Conservation (phyloP, 2,113 vertebrate species). For the Phaethornis superciliosus region DNA sequence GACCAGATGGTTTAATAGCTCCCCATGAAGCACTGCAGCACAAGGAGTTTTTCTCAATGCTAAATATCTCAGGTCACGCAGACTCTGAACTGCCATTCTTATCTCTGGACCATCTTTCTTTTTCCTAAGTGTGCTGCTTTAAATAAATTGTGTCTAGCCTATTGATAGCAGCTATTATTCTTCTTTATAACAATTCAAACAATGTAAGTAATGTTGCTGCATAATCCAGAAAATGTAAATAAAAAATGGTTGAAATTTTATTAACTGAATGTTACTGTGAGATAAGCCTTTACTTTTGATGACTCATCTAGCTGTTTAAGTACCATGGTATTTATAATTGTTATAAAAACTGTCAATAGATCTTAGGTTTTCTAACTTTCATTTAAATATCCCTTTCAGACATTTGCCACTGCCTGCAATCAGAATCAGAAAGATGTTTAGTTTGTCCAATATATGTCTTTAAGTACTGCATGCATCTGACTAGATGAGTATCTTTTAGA, state of each 20-base stretch:
- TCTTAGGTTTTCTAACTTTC: not conserved
- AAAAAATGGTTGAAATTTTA: not conserved
- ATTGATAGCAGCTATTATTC: not conserved
- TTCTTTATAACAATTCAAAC: not conserved
- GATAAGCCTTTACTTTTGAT: not conserved
- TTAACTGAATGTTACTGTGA: not conserved
- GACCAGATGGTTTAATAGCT: not conserved
- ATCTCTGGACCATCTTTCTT: not conserved
- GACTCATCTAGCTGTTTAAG: not conserved
- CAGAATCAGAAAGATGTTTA: not conserved
- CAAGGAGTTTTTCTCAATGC: not conserved
- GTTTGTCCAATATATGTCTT: not conserved
- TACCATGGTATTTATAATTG: not conserved
- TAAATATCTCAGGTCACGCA: not conserved
- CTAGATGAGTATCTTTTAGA: not conserved
- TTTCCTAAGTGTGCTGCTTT: not conserved
- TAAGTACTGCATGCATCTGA: not conserved
- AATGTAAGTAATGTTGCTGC: not conserved
- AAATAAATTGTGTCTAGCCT: not conserved
- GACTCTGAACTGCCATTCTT: not conserved
- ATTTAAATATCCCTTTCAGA: conserved; percentile 22
- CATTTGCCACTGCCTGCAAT: not conserved
- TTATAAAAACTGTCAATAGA: not conserved
- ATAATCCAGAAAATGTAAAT: not conserved
- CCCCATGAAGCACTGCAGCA: not conserved